Percentiles rank a stretch among this genome's conserved stretches.
Conservation (phyloP, 2,797 vertebrate species). For the Masticophis lateralis region DNA sequence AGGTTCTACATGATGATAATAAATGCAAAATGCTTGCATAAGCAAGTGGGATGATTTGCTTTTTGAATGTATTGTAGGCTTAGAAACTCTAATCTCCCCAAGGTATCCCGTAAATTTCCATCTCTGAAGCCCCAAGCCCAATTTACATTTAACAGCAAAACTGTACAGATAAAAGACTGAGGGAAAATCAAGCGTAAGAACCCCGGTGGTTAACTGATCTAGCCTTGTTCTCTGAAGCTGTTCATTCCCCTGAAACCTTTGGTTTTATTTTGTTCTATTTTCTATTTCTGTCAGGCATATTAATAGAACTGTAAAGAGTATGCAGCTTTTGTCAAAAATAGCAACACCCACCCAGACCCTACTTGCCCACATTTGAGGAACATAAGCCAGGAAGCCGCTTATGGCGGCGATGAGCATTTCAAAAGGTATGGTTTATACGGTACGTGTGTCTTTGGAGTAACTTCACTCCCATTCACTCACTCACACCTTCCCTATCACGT, state of each 20-base stretch:
- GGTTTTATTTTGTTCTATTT: slow-evolving; percentile 35
- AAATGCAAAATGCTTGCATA: slow-evolving; percentile 62
- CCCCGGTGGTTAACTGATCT: slow-evolving; percentile 59
- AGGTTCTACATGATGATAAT: slow-evolving; percentile 30
- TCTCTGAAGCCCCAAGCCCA: slow-evolving; percentile 42
- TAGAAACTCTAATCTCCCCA: slow-evolving; percentile 39
- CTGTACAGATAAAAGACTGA: slow-evolving; percentile 60
- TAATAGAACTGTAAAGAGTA: not conserved
- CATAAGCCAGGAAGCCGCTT: not conserved
- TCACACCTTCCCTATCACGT: not conserved
- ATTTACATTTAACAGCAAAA: slow-evolving; percentile 66
- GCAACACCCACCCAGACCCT: not conserved
- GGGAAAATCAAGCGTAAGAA: slow-evolving; percentile 47
- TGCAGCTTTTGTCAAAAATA: not conserved
- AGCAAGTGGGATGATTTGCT: slow-evolving; percentile 67
- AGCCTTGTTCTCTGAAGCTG: slow-evolving; percentile 46
- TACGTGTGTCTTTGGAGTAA: not conserved
- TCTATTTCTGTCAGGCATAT: not conserved
- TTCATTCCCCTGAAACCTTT: slow-evolving; percentile 42
- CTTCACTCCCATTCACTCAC: not conserved
- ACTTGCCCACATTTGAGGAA: not conserved
- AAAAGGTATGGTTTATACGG: not conserved
- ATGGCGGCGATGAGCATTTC: not conserved
- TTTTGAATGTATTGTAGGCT: slow-evolving; percentile 62
- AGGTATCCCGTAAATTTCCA: slow-evolving; percentile 33